Conservation (phyloP, 1,140 invertebrate species). For the Sycobia sp. region DNA sequence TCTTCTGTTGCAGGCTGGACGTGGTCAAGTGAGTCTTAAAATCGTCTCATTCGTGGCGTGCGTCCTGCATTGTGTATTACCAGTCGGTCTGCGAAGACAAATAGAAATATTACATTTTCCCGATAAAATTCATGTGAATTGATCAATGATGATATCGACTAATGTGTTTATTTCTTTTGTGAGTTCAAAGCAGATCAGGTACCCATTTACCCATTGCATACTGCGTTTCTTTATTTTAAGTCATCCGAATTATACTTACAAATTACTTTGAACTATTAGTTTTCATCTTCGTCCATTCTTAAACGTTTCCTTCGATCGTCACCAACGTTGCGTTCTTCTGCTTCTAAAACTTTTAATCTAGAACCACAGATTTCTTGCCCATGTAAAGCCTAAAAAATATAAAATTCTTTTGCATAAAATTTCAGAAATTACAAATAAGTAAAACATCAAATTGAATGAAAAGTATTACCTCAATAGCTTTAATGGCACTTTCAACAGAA, state of each 20-base stretch:
- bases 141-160: conserved; percentile 24
- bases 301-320: conserved; percentile 65
- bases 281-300: conserved; percentile 61
- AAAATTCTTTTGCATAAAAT: not conserved
- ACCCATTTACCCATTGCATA: conserved; percentile 8
- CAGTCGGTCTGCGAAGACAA: conserved; percentile 64
- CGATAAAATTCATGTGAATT: conserved; percentile 28
- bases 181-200: not conserved
- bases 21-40: conserved; percentile 63
- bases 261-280: conserved; percentile 48
- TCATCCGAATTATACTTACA: conserved; percentile 51
- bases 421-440: not conserved
- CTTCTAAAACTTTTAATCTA: conserved; percentile 85
- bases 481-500: conserved; percentile 74
- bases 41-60: conserved; percentile 63
- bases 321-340: conserved; percentile 74
- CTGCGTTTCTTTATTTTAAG: conserved; percentile 11
- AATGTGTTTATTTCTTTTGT: not conserved
- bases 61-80: conserved; percentile 62
- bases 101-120: conserved; percentile 58
- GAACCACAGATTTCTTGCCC: conserved; percentile 83
- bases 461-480: conserved; percentile 72
- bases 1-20: conserved; percentile 61
- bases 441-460: not conserved
- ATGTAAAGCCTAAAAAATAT: conserved; percentile 67